Conservation (phyloP, 64 coral and sea anemone species). For the Acropora yongei region DNA sequence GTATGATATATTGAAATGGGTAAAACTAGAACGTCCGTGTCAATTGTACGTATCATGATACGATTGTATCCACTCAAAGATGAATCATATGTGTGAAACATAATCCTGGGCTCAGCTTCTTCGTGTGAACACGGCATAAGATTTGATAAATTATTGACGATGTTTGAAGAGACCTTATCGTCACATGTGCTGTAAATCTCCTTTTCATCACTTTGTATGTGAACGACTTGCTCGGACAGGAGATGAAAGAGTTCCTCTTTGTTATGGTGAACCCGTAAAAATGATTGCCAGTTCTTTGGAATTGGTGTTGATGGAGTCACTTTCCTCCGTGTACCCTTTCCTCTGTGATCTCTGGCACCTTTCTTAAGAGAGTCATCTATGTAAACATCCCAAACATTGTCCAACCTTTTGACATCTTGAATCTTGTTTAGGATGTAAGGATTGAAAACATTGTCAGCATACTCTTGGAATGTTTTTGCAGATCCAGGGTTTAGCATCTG, state of each 20-base stretch:
- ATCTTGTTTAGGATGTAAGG: neutral
- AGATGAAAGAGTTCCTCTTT: neutral
- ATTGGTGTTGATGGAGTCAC: neutral
- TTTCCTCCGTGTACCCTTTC: neutral
- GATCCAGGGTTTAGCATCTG: slow-evolving; percentile 46
- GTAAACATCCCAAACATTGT: neutral
- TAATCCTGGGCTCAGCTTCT: slow-evolving; percentile 37
- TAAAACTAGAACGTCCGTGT: slow-evolving; percentile 32
- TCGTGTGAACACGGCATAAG: slow-evolving; percentile 3
- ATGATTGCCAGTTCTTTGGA: neutral
- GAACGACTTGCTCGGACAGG: neutral
- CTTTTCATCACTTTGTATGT: slow-evolving; percentile 16
- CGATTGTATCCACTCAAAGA: neutral
- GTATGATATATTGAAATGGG: neutral
- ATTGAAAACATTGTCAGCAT: no score
- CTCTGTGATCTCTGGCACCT: neutral
- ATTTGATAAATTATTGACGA: neutral
- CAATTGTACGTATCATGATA: slow-evolving; percentile 1
- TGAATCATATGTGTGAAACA: slow-evolving; percentile 6
- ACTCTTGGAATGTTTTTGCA: neutral
- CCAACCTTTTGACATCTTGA: neutral
- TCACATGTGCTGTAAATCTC: neutral
- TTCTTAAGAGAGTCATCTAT: neutral
- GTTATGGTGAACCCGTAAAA: neutral
- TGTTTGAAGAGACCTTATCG: neutral